Percentiles rank a stretch among this genome's conserved stretches.
Conservation (phyloP, 2,113 vertebrate species). For the Elephantulus edwardii region DNA sequence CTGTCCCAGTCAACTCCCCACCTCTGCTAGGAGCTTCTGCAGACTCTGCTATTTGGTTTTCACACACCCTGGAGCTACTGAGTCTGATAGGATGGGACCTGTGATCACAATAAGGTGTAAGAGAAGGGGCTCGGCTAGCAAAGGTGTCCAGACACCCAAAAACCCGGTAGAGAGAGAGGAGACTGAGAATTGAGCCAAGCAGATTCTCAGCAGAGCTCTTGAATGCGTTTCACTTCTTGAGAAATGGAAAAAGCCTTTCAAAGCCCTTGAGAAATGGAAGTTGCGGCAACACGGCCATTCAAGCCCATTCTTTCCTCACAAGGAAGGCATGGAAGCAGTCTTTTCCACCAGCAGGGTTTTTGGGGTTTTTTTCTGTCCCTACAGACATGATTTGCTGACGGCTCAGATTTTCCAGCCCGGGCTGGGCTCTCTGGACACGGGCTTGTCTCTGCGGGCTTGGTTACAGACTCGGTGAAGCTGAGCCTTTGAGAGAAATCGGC, state of each 20-base stretch:
- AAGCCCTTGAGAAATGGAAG: not conserved
- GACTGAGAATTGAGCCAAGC: not conserved
- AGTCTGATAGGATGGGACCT: not conserved
- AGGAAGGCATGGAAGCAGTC: not conserved
- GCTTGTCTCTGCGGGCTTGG: not conserved
- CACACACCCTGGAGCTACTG: not conserved
- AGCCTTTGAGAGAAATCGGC: not conserved
- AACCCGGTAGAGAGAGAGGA: no score
- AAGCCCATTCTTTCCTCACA: not conserved
- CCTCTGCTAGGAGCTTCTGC: not conserved
- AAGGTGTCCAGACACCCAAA: not conserved
- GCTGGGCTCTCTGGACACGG: not conserved
- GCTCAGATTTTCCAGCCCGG: not conserved
- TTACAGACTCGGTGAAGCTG: not conserved
- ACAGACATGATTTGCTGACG: not conserved
- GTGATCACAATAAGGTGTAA: not conserved
- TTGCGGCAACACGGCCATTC: not conserved
- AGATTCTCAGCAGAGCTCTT: not conserved
- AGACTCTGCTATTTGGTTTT: not conserved
- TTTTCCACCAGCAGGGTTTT: slow-evolving; percentile 23
- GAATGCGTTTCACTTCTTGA: not conserved
- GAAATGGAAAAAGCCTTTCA: no score
- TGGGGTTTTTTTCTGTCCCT: not conserved
- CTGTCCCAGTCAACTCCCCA: not conserved
- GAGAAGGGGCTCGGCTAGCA: not conserved